Evolutionary conservation across 2,888 invertebrate genomes (phyloP).

Genomic region (Macrophya alboannulata): DNA sequence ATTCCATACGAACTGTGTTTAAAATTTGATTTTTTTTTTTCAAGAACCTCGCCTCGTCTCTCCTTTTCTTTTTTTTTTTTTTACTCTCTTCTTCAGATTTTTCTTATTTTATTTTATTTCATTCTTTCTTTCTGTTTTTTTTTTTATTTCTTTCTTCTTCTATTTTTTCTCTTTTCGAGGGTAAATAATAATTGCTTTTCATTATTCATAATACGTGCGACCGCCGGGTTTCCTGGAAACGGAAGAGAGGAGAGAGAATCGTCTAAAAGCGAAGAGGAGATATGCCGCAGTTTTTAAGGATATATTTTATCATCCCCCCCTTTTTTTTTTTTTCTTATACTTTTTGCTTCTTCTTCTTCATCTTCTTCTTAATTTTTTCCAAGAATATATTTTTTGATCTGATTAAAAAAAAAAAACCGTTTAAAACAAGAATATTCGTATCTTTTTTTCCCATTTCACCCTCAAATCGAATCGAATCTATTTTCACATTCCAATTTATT

Average conservation of each 20-base stretch:
- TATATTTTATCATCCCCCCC: neutral
- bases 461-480: neutral
- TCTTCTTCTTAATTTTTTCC: neutral
- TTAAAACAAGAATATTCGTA: neutral
- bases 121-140: neutral
- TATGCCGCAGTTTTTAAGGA: conserved; percentile 9
- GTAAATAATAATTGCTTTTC: conserved; percentile 1
- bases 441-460: neutral
- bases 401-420: neutral
- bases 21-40: too few species aligned
- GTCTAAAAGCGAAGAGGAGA: neutral
- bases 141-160: neutral
- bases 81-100: too few species aligned
- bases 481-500: neutral
- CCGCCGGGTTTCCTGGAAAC: neutral
- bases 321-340: neutral
- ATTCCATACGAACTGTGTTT: too few species aligned
- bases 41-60: neutral
- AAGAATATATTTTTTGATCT: neutral
- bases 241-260: neutral
- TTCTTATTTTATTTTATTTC: neutral
- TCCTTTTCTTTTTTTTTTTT: neutral
- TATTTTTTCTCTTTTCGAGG: neutral
- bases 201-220: neutral
- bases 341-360: neutral